These are phyloP conservation scores for Salpingus planirostris DNA, from an alignment of 2,888 invertebrate genomes.

Conservation along the genomic window DNA sequence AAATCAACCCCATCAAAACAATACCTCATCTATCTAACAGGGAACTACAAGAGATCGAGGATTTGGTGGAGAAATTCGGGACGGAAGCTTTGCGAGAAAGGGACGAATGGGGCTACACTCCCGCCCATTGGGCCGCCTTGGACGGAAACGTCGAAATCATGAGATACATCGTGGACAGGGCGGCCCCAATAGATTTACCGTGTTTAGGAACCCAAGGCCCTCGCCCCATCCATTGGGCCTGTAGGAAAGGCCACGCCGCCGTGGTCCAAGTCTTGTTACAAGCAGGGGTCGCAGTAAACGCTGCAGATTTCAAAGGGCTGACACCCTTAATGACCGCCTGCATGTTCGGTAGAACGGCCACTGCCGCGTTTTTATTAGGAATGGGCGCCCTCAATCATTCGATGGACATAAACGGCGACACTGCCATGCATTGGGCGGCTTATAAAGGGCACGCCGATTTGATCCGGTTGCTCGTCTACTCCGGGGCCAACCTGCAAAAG, in stretches of 20 bases:
- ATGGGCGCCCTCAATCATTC: constrained; percentile 81
- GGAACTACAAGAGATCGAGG: constrained; percentile 75
- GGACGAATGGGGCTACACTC: constrained; percentile 89
- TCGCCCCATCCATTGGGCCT: constrained; percentile 90
- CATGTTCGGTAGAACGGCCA: constrained; percentile 86
- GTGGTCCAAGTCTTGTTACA: constrained; percentile 68
- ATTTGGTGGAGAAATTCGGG: constrained; percentile 73
- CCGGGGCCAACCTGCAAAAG: constrained; percentile 82
- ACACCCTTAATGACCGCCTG: constrained; percentile 88
- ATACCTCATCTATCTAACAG: no score
- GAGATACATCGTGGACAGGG: constrained; percentile 75
- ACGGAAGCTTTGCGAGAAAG: constrained; percentile 67
- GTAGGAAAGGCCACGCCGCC: constrained; percentile 82
- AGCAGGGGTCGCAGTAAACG: constrained; percentile 82
- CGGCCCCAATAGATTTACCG: constrained; percentile 75
- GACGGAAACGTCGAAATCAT: constrained; percentile 87
- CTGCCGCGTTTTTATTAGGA: constrained; percentile 82
- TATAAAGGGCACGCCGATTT: constrained; percentile 88
- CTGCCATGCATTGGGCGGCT: constrained; percentile 89
- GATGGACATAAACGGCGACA: constrained; percentile 87
- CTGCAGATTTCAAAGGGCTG: constrained; percentile 80
- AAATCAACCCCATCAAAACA: no score
- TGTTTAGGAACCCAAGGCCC: constrained; percentile 85
- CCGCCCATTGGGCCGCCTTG: constrained; percentile 85
- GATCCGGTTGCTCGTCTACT: constrained; percentile 80